Base-by-base conservation (phyloP, 2,888 invertebrate genomes). In the Drosophila eohydei region DNA sequence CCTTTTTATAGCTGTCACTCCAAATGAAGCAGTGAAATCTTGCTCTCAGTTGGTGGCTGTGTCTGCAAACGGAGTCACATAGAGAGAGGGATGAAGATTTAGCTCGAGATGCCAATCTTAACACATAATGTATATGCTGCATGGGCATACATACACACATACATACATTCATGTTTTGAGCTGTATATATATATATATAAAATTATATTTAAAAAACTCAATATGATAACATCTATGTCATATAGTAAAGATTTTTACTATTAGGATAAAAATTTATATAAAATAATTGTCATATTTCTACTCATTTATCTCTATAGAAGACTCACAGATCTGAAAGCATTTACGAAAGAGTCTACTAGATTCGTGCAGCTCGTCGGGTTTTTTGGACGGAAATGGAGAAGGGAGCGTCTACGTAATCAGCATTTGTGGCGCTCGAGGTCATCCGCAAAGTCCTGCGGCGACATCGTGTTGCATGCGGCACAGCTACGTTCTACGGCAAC, bases 401-500 rank as follows among this genome's bases (percentile, higher is more conserved):
- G 83, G 88, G 74, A 72, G 71, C 77, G 71, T 72, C 89, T 83
- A 80, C 90, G 86, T 87, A 87, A 87, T 87, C 86, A 87, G 86
- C 90, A 87, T 88, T 87, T 87, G 90, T 85, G 86, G 86, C 77
- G 86, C 90, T 89, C 86, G 90, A 85, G 86, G 90, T 87, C 86
- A 89, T 87, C 86, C 81, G 88, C 86, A 88, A 76, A 75, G 88
- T 75, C 86, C 79, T 72, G 59, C 67, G 86, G 86, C 83, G 70
- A 71, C 80, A 66, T 83, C 68, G 72, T 73, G 88, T 88, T 88
- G 83, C 84, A 88, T 86, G 83, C 81, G 88, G 78, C 80, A 78
- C 75, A 74, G 74, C 81, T 70, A 74, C 71, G 69, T 73, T 81
- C 84, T 81, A 61, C 65, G 41, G 48, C 61, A 76, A 16, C 63